Evolutionary conservation across 2,888 invertebrate genomes (phyloP).

Genomic region (Melanargia galathea): DNA sequence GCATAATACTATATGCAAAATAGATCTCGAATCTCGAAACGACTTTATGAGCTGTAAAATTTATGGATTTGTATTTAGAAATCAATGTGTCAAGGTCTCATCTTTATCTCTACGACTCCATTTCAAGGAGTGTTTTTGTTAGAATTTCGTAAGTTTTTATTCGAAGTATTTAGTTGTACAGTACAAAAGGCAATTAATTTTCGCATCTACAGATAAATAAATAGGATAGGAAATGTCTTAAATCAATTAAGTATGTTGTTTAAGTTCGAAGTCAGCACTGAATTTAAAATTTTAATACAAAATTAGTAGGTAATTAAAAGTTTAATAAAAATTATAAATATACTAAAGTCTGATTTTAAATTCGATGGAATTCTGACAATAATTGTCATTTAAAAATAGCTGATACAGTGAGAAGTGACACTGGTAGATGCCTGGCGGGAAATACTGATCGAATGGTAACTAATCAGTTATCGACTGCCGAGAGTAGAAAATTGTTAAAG

Average conservation of each 20-base stretch:
- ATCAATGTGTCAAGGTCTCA: slow-evolving; percentile 26
- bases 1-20: slow-evolving; percentile 14
- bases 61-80: slow-evolving; percentile 22
- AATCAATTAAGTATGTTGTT: not conserved
- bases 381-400: too few species aligned
- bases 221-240: not conserved
- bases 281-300: too few species aligned
- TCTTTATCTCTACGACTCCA: slow-evolving; percentile 18
- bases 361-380: too few species aligned
- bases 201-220: not conserved
- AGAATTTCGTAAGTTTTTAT: slow-evolving; percentile 5
- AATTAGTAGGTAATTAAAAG: too few species aligned
- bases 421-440: too few species aligned
- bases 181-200: not conserved
- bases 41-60: slow-evolving; percentile 3
- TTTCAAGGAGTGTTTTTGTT: slow-evolving; percentile 21
- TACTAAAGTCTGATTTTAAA: too few species aligned
- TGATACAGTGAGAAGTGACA: too few species aligned
- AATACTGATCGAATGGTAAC: too few species aligned
- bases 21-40: slow-evolving; percentile 14
- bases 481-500: too few species aligned
- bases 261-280: too few species aligned
- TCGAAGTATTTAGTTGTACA: not conserved
- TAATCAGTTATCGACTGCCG: too few species aligned
- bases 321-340: too few species aligned